A percentile compares a stretch with the other conserved stretches of the same genome.
Evolutionary conservation across 2,888 invertebrate genomes (phyloP).

Genomic region (Rhimphoctona megacephalus): DNA sequence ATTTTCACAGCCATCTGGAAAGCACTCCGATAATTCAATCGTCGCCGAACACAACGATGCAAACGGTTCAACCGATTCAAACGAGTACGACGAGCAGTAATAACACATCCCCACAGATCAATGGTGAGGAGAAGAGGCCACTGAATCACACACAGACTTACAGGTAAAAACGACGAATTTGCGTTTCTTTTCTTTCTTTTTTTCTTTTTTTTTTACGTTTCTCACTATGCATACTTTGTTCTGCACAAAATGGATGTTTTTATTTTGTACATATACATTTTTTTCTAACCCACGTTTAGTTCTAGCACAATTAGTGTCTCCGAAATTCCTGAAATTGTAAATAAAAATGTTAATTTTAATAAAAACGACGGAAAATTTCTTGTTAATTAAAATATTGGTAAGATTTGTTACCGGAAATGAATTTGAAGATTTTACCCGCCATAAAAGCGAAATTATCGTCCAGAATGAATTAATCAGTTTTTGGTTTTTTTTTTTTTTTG

Average conservation of each 20-base stretch:
- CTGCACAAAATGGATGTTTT: slow-evolving; percentile 1
- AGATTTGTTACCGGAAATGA: background rate
- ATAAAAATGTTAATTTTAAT: background rate
- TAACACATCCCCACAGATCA: slow-evolving; percentile 80
- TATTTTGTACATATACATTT: background rate
- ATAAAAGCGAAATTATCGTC: background rate
- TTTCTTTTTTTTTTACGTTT: background rate
- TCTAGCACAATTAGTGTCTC: background rate
- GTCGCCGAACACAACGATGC: slow-evolving; percentile 74
- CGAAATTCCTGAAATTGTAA: background rate
- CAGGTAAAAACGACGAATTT: slow-evolving; percentile 47
- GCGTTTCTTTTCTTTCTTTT: slow-evolving; percentile 32
- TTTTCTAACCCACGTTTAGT: background rate
- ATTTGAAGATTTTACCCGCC: background rate
- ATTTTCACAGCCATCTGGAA: slow-evolving; percentile 80
- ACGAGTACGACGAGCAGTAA: slow-evolving; percentile 71
- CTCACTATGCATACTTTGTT: slow-evolving; percentile 4
- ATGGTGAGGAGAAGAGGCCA: slow-evolving; percentile 89
- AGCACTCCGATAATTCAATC: slow-evolving; percentile 74
- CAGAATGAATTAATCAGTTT: background rate
- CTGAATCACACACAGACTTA: slow-evolving; percentile 90
- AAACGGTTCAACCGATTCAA: slow-evolving; percentile 77
- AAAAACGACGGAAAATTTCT: background rate
- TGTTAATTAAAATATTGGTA: background rate
- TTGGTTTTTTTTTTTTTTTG: slow-evolving; percentile 24